Conservation (phyloP, 2,113 vertebrate genomes). For the Thryonomys swinderianus region DNA sequence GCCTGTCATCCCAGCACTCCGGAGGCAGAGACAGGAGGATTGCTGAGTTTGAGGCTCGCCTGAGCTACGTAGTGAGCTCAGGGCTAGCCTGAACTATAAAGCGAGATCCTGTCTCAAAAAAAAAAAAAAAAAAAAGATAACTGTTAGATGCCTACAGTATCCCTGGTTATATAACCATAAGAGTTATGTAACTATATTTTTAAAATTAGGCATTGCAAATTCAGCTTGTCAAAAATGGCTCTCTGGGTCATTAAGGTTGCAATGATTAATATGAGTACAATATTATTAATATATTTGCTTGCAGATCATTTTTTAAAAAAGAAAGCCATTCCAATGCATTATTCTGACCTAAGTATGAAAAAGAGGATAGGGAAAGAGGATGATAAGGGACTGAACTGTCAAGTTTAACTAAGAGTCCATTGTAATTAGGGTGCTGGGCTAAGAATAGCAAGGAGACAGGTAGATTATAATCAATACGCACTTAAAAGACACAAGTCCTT, state of each 20-base stretch:
- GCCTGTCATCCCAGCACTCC: no score
- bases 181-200: neutral
- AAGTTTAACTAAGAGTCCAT: conserved; percentile 54
- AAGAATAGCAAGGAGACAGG: conserved; percentile 66
- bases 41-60: no score
- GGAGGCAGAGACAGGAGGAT: no score
- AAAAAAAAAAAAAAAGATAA: no score
- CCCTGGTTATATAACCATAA: neutral
- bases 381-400: conserved; percentile 35
- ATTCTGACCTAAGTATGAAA: conserved; percentile 41
- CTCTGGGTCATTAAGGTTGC: neutral
- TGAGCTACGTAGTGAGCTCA: no score
- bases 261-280: neutral
- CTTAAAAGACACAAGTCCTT: conserved; percentile 58
- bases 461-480: conserved; percentile 66
- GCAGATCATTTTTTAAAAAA: neutral
- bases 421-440: conserved; percentile 61
- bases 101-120: no score
- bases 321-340: conserved; percentile 30
- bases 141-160: neutral
- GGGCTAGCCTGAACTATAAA: no score
- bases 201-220: neutral
- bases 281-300: conserved; percentile 31
- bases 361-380: neutral
- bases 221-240: neutral